Evolutionary conservation across 2,113 vertebrate species (phyloP).

Genomic region (Formicarius rufipectus): DNA sequence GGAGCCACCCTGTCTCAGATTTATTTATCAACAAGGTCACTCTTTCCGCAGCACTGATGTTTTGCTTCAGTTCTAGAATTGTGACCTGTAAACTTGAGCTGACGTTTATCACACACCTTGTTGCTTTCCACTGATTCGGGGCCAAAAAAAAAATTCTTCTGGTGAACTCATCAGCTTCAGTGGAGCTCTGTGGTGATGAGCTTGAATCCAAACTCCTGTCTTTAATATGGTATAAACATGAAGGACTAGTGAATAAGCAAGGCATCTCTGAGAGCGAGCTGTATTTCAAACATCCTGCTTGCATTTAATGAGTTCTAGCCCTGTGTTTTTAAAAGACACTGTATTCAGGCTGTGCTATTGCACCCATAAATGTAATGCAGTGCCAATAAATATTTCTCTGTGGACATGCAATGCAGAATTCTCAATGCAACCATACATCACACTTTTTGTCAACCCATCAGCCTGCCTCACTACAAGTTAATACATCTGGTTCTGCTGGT

Average conservation of each 20-base stretch:
- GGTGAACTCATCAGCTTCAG: neutral
- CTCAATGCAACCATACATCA: neutral
- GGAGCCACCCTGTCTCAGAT: neutral
- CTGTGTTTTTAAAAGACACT: neutral
- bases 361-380: neutral
- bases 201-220: neutral
- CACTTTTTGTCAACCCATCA: neutral
- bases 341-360: neutral
- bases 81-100: neutral
- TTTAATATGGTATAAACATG: neutral
- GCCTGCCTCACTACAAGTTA: neutral
- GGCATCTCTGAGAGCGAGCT: neutral
- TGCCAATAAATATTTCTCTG: constrained; percentile 37
- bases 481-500: neutral
- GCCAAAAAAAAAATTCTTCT: neutral
- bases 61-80: neutral
- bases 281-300: neutral
- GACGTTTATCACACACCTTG: neutral
- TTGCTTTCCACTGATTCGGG: neutral
- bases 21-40: neutral
- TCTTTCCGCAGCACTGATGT: neutral
- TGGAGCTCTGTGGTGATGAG: neutral
- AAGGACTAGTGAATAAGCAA: neutral
- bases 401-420: neutral
- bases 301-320: constrained; percentile 10